A percentile compares a stretch with the other conserved stretches of the same genome.
phyloP scores from a whole-genome alignment of 92 coral and sea anemone species.

The Metridium senile region DNA sequence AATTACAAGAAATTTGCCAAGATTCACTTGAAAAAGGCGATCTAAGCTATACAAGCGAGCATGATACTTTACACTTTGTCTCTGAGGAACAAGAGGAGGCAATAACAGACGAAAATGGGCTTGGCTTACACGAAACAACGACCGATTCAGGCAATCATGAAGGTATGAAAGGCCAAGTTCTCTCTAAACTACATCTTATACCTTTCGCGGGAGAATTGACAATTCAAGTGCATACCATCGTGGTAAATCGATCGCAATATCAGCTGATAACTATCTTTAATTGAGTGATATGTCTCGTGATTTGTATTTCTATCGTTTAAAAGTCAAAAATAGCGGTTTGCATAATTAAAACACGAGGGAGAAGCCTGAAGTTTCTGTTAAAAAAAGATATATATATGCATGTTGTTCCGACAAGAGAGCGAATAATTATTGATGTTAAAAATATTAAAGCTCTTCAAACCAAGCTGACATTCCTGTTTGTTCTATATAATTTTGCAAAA shows the following conservation, averaged over 20 bases:
- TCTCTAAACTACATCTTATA: constrained; percentile 67
- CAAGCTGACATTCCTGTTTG: no score
- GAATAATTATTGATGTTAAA: no score
- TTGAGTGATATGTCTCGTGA: neutral
- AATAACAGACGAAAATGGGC: constrained; percentile 43
- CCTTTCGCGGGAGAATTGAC: constrained; percentile 69
- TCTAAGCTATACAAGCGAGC: neutral
- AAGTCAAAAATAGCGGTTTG: constrained; percentile 2
- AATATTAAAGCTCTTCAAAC: no score
- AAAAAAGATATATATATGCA: no score
- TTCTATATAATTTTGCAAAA: no score
- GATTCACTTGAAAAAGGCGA: constrained; percentile 31
- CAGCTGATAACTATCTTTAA: neutral
- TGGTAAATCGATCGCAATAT: neutral
- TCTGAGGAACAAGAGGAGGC: constrained; percentile 33
- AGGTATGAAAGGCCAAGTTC: constrained; percentile 99
- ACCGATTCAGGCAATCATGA: constrained; percentile 23
- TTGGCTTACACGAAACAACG: constrained; percentile 32
- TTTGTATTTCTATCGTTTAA: neutral
- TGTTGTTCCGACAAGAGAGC: no score
- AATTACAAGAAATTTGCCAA: constrained; percentile 17
- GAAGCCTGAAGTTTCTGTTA: neutral
- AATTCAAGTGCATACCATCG: constrained; percentile 9
- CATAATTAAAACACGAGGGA: neutral
- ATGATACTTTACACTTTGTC: constrained; percentile 19